These are phyloP conservation scores for Trichechus manatus DNA, from an alignment of 2,113 vertebrate species.

Conservation along the genomic window DNA sequence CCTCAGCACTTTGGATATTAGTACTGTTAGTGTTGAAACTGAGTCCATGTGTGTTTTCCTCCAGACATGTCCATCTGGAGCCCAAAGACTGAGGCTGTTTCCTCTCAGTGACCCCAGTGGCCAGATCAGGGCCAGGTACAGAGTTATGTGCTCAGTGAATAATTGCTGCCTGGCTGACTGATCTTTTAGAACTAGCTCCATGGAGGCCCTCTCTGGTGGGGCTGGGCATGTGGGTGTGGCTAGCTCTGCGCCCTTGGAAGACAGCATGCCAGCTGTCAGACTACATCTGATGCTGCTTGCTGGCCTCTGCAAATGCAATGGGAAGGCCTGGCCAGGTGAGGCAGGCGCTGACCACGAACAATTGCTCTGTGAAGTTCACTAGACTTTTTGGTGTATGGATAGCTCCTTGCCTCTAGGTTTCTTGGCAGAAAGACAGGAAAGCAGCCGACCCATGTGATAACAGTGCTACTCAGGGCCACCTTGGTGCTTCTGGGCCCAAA, in stretches of 20 bases:
- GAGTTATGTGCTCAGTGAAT: slow-evolving; percentile 26
- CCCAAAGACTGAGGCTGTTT: background rate
- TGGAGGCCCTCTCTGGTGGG: background rate
- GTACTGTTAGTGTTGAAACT: slow-evolving; percentile 13
- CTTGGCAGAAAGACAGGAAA: slow-evolving; percentile 70
- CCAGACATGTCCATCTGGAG: background rate
- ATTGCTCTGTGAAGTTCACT: slow-evolving; percentile 91
- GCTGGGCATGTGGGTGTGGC: slow-evolving; percentile 72
- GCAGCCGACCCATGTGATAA: slow-evolving; percentile 48
- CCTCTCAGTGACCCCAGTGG: background rate
- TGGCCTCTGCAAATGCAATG: slow-evolving; percentile 88
- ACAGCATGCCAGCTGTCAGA: slow-evolving; percentile 85
- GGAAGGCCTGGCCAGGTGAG: slow-evolving; percentile 88
- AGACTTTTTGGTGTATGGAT: slow-evolving; percentile 88
- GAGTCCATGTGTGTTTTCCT: slow-evolving; percentile 43
- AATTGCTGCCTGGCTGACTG: background rate
- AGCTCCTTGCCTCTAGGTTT: slow-evolving; percentile 72
- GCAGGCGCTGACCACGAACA: slow-evolving; percentile 90
- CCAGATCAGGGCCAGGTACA: background rate
- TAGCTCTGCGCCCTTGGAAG: slow-evolving; percentile 79
- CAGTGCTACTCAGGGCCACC: background rate
- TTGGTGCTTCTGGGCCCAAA: background rate
- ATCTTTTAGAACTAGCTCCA: slow-evolving; percentile 27
- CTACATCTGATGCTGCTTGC: slow-evolving; percentile 87
- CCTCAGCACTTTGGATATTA: slow-evolving; percentile 5